phyloP scores from a whole-genome alignment of 2,797 vertebrate genomes.

The Enteromius radiatus region DNA sequence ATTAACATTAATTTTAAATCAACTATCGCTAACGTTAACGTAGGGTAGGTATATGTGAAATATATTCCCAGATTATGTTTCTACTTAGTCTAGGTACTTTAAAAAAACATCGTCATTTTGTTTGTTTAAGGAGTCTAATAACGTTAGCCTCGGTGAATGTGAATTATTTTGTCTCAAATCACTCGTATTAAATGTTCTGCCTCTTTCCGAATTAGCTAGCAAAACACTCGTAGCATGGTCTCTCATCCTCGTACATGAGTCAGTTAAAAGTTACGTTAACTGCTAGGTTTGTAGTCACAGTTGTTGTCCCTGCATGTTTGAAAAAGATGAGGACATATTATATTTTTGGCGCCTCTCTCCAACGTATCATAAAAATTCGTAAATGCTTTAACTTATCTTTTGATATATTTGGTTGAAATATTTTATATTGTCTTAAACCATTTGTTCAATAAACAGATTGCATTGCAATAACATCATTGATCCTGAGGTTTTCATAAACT shows the following conservation, averaged over 20 bases:
- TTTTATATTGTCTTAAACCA: slow-evolving; percentile 14
- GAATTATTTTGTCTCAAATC: slow-evolving; percentile 25
- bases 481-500: slow-evolving; percentile 7
- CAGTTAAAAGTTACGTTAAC: slow-evolving; percentile 1
- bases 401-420: not conserved
- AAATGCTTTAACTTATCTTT: not conserved
- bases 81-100: slow-evolving; percentile 26
- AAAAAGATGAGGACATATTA: slow-evolving; percentile 19
- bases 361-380: slow-evolving; percentile 2
- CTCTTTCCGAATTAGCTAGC: too few relatives aligned
- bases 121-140: slow-evolving; percentile 12
- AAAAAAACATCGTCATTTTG: too few relatives aligned
- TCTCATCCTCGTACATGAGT: too few relatives aligned
- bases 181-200: slow-evolving; percentile 9
- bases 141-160: slow-evolving; percentile 8
- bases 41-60: slow-evolving; percentile 16
- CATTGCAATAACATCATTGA: slow-evolving; percentile 28
- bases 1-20: slow-evolving; percentile 27
- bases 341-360: slow-evolving; percentile 1
- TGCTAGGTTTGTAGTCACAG: slow-evolving; percentile 10
- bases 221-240: too few relatives aligned
- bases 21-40: slow-evolving; percentile 8
- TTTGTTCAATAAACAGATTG: slow-evolving; percentile 15
- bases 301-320: slow-evolving; percentile 19
- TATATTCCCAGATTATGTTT: slow-evolving; percentile 18